Percentiles rank a stretch among this genome's conserved stretches.
phyloP scores from a whole-genome alignment of 2,797 vertebrate species.

The Ctenochaetus hawaiiensis region DNA sequence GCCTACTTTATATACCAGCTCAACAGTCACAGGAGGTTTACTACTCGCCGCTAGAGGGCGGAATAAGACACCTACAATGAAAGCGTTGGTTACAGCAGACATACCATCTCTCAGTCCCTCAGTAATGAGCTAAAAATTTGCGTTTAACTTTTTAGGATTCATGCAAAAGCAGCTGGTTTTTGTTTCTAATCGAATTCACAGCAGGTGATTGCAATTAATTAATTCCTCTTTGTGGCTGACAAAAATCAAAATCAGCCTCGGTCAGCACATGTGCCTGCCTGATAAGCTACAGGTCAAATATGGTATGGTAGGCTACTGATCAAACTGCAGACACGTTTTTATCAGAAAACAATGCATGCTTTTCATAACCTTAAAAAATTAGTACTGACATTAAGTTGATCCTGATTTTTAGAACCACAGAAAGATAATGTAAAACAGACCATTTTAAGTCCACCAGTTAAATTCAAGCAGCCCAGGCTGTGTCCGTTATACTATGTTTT shows the following conservation, averaged over 20 bases:
- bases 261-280: too few species aligned
- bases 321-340: neutral
- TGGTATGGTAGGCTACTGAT: neutral
- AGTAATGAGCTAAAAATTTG: too few species aligned
- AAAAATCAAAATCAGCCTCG: too few species aligned
- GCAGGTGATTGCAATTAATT: too few species aligned
- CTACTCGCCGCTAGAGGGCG: constrained; percentile 50
- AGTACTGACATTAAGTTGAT: neutral
- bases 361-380: neutral
- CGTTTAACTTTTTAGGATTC: too few species aligned
- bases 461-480: too few species aligned
- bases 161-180: too few species aligned
- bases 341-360: too few species aligned
- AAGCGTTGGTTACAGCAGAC: neutral
- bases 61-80: neutral
- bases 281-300: neutral
- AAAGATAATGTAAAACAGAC: neutral
- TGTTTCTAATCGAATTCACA: too few species aligned
- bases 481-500: neutral
- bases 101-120: too few species aligned
- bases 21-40: neutral
- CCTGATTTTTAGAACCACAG: too few species aligned
- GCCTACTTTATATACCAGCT: neutral
- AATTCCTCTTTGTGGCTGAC: too few species aligned
- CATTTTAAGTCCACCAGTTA: neutral